phyloP scores from a whole-genome alignment of 2,113 vertebrate species.

The Pomatostomus ruficeps region DNA sequence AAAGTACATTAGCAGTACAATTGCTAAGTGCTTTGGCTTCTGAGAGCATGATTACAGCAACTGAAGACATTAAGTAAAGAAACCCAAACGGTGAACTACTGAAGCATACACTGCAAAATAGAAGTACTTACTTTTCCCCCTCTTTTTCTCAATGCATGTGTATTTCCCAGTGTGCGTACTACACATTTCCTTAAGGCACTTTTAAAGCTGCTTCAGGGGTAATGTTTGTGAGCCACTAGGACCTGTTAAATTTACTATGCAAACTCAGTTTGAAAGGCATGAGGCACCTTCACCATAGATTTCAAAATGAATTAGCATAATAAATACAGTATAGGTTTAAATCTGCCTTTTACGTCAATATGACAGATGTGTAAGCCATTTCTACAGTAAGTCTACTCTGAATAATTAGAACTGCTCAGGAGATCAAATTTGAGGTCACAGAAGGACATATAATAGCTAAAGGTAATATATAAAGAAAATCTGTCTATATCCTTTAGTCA shows the following conservation, averaged over 20 bases:
- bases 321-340: slow-evolving; percentile 59
- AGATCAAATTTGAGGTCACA: slow-evolving; percentile 49
- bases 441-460: slow-evolving; percentile 29
- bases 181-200: not conserved
- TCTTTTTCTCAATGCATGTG: slow-evolving; percentile 10
- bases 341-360: slow-evolving; percentile 51
- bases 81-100: not conserved
- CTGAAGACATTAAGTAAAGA: not conserved
- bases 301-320: slow-evolving; percentile 69
- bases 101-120: not conserved
- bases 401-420: slow-evolving; percentile 50
- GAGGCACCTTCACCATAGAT: slow-evolving; percentile 54
- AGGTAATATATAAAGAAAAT: not conserved
- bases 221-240: slow-evolving; percentile 13
- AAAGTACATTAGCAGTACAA: not conserved
- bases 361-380: slow-evolving; percentile 61
- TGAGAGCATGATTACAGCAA: not conserved
- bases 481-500: not conserved
- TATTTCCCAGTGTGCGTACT: slow-evolving; percentile 3
- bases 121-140: not conserved
- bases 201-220: slow-evolving; percentile 14
- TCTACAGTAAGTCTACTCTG: slow-evolving; percentile 23
- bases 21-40: not conserved
- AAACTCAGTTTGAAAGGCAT: slow-evolving; percentile 68
- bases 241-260: slow-evolving; percentile 59